These are phyloP conservation scores for Theretra japonica DNA, from an alignment of 2,888 invertebrate species.

Conservation along the genomic window DNA sequence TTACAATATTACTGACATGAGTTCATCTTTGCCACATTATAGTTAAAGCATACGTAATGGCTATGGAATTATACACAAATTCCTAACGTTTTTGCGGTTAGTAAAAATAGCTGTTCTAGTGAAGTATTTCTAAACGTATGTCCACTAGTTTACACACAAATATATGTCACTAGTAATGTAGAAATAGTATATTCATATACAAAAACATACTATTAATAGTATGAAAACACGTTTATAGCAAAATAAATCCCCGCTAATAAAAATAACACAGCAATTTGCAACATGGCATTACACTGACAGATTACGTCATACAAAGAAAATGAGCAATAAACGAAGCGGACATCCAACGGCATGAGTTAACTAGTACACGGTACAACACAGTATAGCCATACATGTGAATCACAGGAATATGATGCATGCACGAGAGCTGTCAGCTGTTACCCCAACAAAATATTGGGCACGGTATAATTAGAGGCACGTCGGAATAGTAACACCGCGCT, in stretches of 20 bases:
- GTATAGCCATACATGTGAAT: background rate
- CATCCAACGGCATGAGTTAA: background rate
- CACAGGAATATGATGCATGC: constrained; percentile 47
- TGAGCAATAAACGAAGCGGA: constrained; percentile 22
- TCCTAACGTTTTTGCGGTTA: constrained; percentile 17
- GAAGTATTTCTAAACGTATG: background rate
- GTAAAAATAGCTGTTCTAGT: background rate
- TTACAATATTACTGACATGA: constrained; percentile 31
- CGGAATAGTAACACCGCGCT: constrained; percentile 60
- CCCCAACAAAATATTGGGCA: constrained; percentile 55
- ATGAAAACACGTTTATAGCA: background rate
- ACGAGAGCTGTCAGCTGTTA: constrained; percentile 60
- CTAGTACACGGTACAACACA: background rate
- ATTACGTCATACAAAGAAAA: constrained; percentile 14
- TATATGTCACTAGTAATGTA: background rate
- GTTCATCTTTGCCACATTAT: constrained; percentile 31
- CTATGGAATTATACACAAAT: constrained; percentile 6
- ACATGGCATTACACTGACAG: constrained; percentile 8
- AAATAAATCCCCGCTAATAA: background rate
- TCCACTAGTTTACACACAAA: background rate
- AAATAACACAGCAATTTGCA: background rate
- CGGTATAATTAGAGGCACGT: constrained; percentile 65
- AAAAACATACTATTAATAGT: no score
- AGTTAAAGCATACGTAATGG: constrained; percentile 23
- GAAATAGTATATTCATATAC: no score